These are phyloP conservation scores for Tachina lurida DNA, from an alignment of 2,888 invertebrate genomes.

Conservation along the genomic window DNA sequence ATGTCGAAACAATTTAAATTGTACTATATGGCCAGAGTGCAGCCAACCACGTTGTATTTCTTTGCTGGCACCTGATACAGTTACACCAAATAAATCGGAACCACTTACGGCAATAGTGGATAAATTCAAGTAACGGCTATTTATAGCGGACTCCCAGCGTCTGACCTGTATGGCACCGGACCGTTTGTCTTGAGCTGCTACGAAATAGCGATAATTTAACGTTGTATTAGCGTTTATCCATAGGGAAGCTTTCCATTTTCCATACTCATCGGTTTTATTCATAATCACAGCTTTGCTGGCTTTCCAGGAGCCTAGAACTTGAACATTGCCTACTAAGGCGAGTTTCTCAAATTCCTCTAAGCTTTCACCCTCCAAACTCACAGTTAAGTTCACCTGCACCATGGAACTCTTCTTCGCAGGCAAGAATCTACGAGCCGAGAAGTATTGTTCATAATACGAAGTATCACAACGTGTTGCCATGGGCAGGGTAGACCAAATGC, in stretches of 20 bases:
- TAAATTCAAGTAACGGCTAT: slow-evolving; percentile 84
- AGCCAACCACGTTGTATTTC: slow-evolving; percentile 91
- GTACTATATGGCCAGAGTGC: slow-evolving; percentile 87
- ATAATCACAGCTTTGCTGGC: slow-evolving; percentile 86
- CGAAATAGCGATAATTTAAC: slow-evolving; percentile 88
- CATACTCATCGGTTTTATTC: slow-evolving; percentile 81
- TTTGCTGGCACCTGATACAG: slow-evolving; percentile 81
- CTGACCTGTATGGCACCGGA: slow-evolving; percentile 85
- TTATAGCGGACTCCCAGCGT: slow-evolving; percentile 91
- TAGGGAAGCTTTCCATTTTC: slow-evolving; percentile 86
- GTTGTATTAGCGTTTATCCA: slow-evolving; percentile 87
- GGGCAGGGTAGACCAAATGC: slow-evolving; percentile 76
- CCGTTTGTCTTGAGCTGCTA: slow-evolving; percentile 85
- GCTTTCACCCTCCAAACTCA: slow-evolving; percentile 78
- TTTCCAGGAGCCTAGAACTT: slow-evolving; percentile 88
- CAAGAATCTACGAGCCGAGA: slow-evolving; percentile 77
- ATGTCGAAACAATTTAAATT: slow-evolving; percentile 91
- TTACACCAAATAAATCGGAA: slow-evolving; percentile 87
- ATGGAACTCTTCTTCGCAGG: slow-evolving; percentile 76
- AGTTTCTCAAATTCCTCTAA: slow-evolving; percentile 86
- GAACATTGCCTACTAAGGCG: slow-evolving; percentile 87
- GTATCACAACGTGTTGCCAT: slow-evolving; percentile 77
- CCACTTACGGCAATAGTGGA: slow-evolving; percentile 76
- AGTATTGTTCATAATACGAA: slow-evolving; percentile 80
- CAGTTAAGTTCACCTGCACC: slow-evolving; percentile 75